Base-by-base conservation (phyloP, 2,797 vertebrate genomes). In the Echiichthys vipera region DNA sequence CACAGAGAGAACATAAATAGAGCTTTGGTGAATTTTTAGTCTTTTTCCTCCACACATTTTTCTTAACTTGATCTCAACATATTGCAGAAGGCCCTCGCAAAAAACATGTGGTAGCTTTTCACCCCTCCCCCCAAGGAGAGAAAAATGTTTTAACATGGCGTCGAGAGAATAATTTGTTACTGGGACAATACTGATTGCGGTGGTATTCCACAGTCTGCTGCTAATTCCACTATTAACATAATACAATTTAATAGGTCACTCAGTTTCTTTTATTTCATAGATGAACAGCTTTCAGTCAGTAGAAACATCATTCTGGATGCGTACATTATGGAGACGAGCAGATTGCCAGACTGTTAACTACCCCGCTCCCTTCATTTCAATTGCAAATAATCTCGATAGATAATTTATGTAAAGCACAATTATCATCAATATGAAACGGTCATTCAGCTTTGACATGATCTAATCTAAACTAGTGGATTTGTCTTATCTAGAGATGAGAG, bases 401-500 rank as follows among this genome's bases (percentile, higher is more conserved):
- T 92, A 84, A 94, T 94, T 93, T 90, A 90, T 91, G 86, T 83
- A 91, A 80, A 93, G 88, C 80, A 80, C 88, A 87, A 90, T 92
- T 86, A 93, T 89, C 86, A 88, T 92, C 80, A 64, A 83, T 88
- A 80, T 87, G 66, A 91, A 93, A 88, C 29, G 77, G 84, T 65
- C 73, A 79, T 69, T 85, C 63, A 24, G 57, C 80, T 86, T 80
- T 18, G 66, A 49, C 34, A 37, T 67, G 79, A 89, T 89, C 80
- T 20, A 65, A 76, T 88, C 75, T 84, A 76, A 90, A 91, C 71
- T 74, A 64, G 69, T 65, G 74, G 72, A 87, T 91, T 91, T 40
- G 80, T 94, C 83, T 93, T 71, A 83, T 92, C 71, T 69, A 40
- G 68, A 37, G 86, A 84, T 81, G 76, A 85, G 80, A 84, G 65